phyloP scores from a whole-genome alignment of 2,113 vertebrate species.

The Maylandia zebra region DNA sequence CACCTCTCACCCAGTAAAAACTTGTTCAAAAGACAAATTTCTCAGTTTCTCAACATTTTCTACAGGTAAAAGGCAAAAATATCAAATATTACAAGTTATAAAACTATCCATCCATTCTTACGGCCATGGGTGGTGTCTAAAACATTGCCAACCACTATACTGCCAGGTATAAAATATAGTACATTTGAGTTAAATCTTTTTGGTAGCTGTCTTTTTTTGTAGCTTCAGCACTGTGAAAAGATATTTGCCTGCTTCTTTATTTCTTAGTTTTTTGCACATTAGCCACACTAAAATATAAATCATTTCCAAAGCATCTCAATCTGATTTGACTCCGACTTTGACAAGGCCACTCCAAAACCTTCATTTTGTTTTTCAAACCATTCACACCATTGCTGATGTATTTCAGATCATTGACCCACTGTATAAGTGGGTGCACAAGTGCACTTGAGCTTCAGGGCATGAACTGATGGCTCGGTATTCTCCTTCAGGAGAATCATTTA shows the following conservation, averaged over 20 bases:
- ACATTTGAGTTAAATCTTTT: not conserved
- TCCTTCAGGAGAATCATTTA: not conserved
- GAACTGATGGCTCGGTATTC: not conserved
- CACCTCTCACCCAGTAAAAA: not conserved
- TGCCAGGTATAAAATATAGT: not conserved
- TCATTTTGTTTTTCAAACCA: not conserved
- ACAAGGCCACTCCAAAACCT: not conserved
- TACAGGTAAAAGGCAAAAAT: not conserved
- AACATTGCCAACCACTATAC: not conserved
- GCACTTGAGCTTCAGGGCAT: not conserved
- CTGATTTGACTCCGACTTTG: not conserved
- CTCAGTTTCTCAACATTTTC: not conserved
- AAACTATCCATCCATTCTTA: not conserved
- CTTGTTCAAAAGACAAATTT: not conserved
- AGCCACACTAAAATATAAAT: not conserved
- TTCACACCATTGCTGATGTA: not conserved
- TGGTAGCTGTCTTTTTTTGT: not conserved
- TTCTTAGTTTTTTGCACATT: not conserved
- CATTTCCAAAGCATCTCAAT: not conserved
- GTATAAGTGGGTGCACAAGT: not conserved
- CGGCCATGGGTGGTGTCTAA: not conserved
- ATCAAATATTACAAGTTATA: not conserved
- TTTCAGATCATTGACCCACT: not conserved
- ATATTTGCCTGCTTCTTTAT: not conserved
- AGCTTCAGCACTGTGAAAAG: not conserved